A percentile compares a stretch with the other conserved stretches of the same genome.
These are phyloP conservation scores for Halcyon malimbica DNA, from an alignment of 2,113 vertebrate species.

Conservation along the genomic window DNA sequence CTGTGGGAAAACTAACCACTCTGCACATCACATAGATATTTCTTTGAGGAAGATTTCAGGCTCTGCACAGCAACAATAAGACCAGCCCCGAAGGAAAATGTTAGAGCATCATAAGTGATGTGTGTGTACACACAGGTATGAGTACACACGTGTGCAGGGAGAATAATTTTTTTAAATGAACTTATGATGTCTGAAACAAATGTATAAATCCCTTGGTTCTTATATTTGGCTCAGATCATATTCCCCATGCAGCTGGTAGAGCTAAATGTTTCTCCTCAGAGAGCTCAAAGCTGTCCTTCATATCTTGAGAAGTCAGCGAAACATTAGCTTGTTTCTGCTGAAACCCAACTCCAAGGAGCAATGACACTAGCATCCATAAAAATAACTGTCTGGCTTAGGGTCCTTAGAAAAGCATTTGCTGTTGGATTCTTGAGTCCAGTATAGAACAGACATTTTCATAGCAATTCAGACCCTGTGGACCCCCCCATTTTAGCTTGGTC, in stretches of 20 bases:
- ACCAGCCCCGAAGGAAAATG: neutral
- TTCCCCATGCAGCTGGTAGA: conserved; percentile 58
- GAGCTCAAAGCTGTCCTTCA: conserved; percentile 33
- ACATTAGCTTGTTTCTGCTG: conserved; percentile 68
- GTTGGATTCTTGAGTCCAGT: neutral
- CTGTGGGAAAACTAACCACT: neutral
- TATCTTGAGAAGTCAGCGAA: conserved; percentile 77
- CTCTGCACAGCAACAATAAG: neutral
- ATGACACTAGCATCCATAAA: conserved; percentile 63
- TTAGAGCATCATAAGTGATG: neutral
- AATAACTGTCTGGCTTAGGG: conserved; percentile 60
- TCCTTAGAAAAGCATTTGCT: conserved; percentile 6
- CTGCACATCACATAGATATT: neutral
- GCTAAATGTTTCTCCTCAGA: conserved; percentile 60
- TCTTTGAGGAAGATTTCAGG: neutral
- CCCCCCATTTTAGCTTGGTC: neutral
- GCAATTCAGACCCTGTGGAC: neutral
- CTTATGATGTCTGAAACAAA: neutral
- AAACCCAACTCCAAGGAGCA: conserved; percentile 66
- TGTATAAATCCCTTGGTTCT: conserved; percentile 8
- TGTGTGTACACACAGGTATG: neutral
- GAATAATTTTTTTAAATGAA: conserved; percentile 61
- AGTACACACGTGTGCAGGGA: neutral
- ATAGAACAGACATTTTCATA: neutral
- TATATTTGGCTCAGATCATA: conserved; percentile 55